Evolutionary conservation across 2,797 vertebrate species (phyloP), one percentile per base, ranked within the genome.

Genomic region (Arrhamphus sclerolepis): DNA sequence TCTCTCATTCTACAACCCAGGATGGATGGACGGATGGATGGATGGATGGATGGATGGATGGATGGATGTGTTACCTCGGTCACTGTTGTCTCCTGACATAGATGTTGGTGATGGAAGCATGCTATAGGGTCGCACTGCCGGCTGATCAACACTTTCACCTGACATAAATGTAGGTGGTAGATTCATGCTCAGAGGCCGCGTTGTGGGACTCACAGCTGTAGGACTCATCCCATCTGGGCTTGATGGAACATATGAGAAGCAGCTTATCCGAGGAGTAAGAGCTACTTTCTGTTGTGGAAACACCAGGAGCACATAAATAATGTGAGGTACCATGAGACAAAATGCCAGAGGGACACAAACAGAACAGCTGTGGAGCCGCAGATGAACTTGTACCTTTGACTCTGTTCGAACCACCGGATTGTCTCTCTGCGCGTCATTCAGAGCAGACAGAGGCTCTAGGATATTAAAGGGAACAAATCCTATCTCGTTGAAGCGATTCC

Each of bases 391-490:
- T 55, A 93, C 92, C 88, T 73, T 88, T 39, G 87, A 82, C 24
- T 86, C 70, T 20, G 62, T 78, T 60, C 55, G 83, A 19, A 76
- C 48, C 62, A 76, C 60, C 10, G 80, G 17, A 19, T 14, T 67
- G 9, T 63, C 49, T 18, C 42, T 62, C 31, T 61, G 70, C 11
- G 43, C 57, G 40, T 68, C 56, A 8, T 48, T 86, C 52, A 80
- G 80, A 51, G 78, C 87, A 53, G 83, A 86, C 2, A 91, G 48
- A 0, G 93, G 90, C 57, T 93, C 92, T 72, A 97, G 90, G 63
- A 96, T 95, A 31, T 94, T 96, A 44, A 77, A 92, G 5, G 95
- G 94, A 31, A 96, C 91, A 17, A 95, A 95, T 29, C 95, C 95
- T 9, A 95, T 88, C 84, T 96, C 90, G 14, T 91, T 91, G 1